Evolutionary conservation across 1,140 invertebrate genomes (phyloP).

Genomic region (Drosophila kanapiae): DNA sequence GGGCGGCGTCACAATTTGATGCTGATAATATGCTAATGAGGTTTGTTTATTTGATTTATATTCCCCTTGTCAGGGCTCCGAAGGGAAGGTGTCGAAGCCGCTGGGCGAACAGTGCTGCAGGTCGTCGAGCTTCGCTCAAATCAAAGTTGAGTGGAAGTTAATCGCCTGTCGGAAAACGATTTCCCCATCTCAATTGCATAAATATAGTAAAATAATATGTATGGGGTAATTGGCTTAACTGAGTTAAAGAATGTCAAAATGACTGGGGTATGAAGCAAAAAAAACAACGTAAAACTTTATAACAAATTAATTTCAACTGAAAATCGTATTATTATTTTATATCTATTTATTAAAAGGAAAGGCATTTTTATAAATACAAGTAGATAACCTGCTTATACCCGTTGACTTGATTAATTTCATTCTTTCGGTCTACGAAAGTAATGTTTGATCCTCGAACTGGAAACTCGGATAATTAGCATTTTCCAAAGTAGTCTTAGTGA

Average conservation of each 20-base stretch:
- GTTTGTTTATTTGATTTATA: constrained; percentile 82
- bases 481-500: no score
- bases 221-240: neutral
- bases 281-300: no score
- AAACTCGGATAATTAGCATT: no score
- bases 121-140: constrained; percentile 18
- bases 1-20: constrained; percentile 67
- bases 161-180: constrained; percentile 21
- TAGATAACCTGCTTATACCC: no score
- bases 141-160: constrained; percentile 49
- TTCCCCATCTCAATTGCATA: constrained; percentile 14
- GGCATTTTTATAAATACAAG: no score
- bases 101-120: constrained; percentile 16
- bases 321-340: no score
- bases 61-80: constrained; percentile 54
- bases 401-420: no score
- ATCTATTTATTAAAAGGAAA: no score
- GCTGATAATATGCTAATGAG: constrained; percentile 83
- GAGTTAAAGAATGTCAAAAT: neutral
- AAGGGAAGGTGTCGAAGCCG: constrained; percentile 38
- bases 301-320: no score
- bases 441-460: no score
- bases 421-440: no score
- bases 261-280: no score
- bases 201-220: constrained; percentile 3